A percentile compares a stretch with the other conserved stretches of the same genome.
Conservation (phyloP, 2,797 vertebrate genomes). For the Otus scops region DNA sequence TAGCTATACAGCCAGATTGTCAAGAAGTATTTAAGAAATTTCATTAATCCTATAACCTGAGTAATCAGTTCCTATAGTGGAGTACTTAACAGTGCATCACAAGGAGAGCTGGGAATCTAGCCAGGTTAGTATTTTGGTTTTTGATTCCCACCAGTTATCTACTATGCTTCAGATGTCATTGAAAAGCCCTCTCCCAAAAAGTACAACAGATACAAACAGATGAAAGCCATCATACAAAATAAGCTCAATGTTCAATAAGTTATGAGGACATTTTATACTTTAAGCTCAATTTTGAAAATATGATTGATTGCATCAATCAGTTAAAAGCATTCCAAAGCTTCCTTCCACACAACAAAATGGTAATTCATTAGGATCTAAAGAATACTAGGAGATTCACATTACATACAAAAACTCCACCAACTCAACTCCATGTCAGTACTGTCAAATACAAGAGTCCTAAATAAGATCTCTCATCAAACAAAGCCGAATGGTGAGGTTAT, state of each 20-base stretch:
- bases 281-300: neutral
- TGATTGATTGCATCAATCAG: neutral
- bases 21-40: conserved; percentile 10
- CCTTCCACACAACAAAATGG: neutral
- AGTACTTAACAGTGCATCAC: neutral
- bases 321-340: neutral
- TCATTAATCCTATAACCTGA: neutral
- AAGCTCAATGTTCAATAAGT: neutral
- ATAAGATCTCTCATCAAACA: neutral
- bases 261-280: neutral
- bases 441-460: neutral
- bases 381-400: neutral
- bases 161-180: neutral
- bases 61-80: neutral
- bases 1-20: neutral
- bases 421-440: neutral
- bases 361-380: neutral
- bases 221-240: neutral
- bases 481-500: neutral
- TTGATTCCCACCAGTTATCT: neutral
- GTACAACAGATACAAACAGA: neutral
- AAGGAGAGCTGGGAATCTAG: conserved; percentile 3
- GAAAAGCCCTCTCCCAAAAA: neutral
- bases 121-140: neutral
- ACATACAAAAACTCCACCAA: neutral